Evolutionary conservation across 2,113 vertebrate species (phyloP), one percentile per base, ranked within the genome.

Genomic region (Varanus komodoensis): DNA sequence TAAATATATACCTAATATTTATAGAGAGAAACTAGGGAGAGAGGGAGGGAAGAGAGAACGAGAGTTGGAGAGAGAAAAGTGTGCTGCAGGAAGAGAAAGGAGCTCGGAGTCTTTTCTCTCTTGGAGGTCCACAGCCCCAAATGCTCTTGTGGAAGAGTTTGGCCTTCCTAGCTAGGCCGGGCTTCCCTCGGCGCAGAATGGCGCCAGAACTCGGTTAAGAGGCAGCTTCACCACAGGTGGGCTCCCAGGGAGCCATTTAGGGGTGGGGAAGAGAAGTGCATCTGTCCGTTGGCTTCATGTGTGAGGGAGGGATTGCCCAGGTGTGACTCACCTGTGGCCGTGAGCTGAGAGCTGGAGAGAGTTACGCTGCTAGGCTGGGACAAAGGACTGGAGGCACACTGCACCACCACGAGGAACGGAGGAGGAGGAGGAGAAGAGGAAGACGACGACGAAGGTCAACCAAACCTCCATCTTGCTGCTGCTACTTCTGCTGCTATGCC

Each of bases 401-500:
- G 91, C 84, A 95, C 93, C 90, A 32, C 38, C 73, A 9, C 8
- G 5, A 64, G 44, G 61, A 77, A 44, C n/a, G 15, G 52, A 75
- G 69, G 34, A 27, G n/a, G 11, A 79, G 61, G 61, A 64, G 17
- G 38, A 38, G 27, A 74, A 61, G 57, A 61, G 15, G 71, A n/a
- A 78, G 44, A 19, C 7, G 92, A 93, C 93, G 73, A 92, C 94
- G 92, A 90, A 27, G 93, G 92, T 89, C 93, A 93, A 91, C 92
- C 57, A 5, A 17, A 94, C 96, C 87, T 89, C 89, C 81, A 0
- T 93, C 94, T 93, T 95, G 96, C 98, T 97, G 98, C 97, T 98
- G 98, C 97, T 98, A 97, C 96, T 97, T 96, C 97, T 98, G 98
- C 98, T 98, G 98, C 98, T 99, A 98, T 97, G 92, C 96, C 95